These are phyloP conservation scores for Nomada goodeniana DNA, from an alignment of 2,888 invertebrate genomes.

Conservation along the genomic window DNA sequence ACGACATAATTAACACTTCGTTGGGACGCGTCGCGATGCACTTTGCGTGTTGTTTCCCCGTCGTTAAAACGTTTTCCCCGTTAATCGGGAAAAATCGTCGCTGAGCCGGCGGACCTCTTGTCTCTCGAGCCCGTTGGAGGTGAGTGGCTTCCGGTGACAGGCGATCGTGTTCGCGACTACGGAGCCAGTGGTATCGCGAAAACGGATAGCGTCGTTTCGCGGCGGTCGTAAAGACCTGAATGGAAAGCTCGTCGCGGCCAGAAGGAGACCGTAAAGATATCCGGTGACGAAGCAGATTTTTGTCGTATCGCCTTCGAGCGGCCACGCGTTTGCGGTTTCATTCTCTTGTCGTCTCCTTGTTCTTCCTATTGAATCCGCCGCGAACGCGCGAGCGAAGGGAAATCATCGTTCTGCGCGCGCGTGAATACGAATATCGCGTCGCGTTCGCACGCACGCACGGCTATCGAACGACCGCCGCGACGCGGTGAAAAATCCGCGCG, in stretches of 20 bases:
- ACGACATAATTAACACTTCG: background rate
- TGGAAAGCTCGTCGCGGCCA: background rate
- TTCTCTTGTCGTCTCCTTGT: too few relatives aligned
- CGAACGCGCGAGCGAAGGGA: background rate
- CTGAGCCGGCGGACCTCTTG: background rate
- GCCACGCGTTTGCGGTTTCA: conserved; percentile 24
- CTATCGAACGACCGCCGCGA: conserved; percentile 29
- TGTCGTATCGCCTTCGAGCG: conserved; percentile 23
- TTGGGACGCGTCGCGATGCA: background rate
- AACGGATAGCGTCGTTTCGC: conserved; percentile 27
- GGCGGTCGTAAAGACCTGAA: conserved; percentile 13
- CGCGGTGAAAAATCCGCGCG: conserved; percentile 33
- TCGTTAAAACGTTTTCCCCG: background rate
- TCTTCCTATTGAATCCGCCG: conserved; percentile 11
- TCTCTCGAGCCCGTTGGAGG: background rate
- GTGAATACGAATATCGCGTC: background rate
- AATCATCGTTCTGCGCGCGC: background rate
- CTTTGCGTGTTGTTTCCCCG: background rate
- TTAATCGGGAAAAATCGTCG: conserved; percentile 6
- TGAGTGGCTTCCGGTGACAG: conserved; percentile 24
- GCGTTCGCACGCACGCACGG: conserved; percentile 25
- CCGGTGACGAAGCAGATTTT: conserved; percentile 38
- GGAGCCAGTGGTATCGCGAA: conserved; percentile 25
- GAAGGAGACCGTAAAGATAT: conserved; percentile 41
- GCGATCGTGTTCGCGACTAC: conserved; percentile 37